Evolutionary conservation across 2,113 vertebrate species (phyloP).

Genomic region (Percina caprodes): DNA sequence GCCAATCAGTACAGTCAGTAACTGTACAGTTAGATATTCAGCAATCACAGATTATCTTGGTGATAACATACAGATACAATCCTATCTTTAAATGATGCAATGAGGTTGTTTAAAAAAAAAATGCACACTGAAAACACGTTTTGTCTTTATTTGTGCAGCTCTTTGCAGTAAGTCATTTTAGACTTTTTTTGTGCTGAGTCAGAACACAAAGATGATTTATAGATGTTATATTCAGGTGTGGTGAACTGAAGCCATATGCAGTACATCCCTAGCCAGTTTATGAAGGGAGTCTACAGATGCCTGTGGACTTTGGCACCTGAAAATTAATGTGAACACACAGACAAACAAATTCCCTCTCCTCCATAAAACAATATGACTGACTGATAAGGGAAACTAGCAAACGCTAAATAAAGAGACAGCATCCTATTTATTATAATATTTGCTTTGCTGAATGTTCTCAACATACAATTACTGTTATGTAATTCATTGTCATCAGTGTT

Average conservation of each 20-base stretch:
- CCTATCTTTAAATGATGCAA: background rate
- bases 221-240: background rate
- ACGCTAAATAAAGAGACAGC: background rate
- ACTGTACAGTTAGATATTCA: too few relatives aligned
- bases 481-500: background rate
- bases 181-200: background rate
- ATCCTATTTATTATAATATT: background rate
- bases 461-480: background rate
- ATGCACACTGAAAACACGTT: background rate
- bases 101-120: background rate
- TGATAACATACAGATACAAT: too few relatives aligned
- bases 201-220: background rate
- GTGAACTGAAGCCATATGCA: background rate
- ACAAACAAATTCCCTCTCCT: background rate
- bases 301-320: conserved; percentile 39
- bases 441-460: background rate
- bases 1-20: too few relatives aligned
- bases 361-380: conserved; percentile 23
- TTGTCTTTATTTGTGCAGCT: background rate
- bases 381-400: background rate
- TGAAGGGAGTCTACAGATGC: background rate
- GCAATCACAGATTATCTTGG: too few relatives aligned
- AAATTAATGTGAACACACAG: background rate
- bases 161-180: background rate
- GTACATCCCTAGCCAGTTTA: background rate